Evolutionary conservation across 2,797 vertebrate genomes (phyloP).

Genomic region (Potorous gilbertii): DNA sequence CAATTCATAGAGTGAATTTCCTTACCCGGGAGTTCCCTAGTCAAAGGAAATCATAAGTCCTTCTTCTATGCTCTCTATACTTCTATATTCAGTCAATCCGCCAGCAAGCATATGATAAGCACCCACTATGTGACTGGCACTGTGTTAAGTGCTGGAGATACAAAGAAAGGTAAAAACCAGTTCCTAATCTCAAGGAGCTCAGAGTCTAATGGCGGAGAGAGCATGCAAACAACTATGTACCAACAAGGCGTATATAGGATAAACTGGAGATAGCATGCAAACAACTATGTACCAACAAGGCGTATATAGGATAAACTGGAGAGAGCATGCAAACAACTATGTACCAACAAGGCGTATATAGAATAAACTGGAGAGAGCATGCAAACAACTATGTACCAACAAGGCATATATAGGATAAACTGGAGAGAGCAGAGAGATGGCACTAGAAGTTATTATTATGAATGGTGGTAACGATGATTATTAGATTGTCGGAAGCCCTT

Average conservation of each 20-base stretch:
- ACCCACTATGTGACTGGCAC: background rate
- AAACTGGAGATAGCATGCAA: background rate
- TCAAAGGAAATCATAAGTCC: background rate
- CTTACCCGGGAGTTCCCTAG: background rate
- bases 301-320: background rate
- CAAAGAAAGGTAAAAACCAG: background rate
- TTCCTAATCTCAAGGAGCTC: background rate
- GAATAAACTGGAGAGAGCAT: background rate
- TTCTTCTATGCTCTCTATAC: background rate
- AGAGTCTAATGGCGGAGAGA: background rate
- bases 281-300: background rate
- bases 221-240: background rate
- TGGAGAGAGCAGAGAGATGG: background rate
- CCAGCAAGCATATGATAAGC: background rate
- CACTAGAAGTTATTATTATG: background rate
- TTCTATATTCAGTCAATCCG: background rate
- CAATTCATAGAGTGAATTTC: background rate
- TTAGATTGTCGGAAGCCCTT: background rate
- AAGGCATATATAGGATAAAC: background rate
- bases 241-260: background rate
- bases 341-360: background rate
- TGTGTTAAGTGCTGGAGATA: background rate
- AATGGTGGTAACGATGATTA: background rate
- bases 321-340: background rate
- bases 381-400: background rate